phyloP scores from a whole-genome alignment of 2,113 vertebrate species.

The Cettia cetti region DNA sequence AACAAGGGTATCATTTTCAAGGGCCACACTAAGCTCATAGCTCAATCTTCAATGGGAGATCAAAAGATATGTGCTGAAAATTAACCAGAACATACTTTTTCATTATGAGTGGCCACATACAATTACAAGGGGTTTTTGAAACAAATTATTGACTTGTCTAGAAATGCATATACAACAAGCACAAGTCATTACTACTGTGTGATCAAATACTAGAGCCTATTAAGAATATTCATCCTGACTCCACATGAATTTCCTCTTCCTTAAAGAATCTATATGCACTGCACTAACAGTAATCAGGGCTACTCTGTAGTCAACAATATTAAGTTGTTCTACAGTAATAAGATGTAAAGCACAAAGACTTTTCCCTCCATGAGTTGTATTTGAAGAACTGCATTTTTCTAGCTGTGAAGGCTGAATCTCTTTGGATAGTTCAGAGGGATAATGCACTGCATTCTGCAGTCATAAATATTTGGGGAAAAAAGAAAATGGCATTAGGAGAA shows the following conservation, averaged over 20 bases:
- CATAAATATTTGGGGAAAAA: not conserved
- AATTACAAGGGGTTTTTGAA: not conserved
- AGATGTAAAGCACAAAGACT: not conserved
- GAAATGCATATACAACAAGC: not conserved
- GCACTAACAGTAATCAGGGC: not conserved
- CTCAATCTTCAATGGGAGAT: not conserved
- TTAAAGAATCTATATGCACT: not conserved
- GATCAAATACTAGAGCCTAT: not conserved
- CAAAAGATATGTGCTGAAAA: not conserved
- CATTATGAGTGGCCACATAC: not conserved
- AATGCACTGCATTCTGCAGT: not conserved
- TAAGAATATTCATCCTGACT: not conserved
- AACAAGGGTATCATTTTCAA: not conserved
- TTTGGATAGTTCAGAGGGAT: not conserved
- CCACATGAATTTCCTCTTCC: not conserved
- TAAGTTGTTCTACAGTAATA: not conserved
- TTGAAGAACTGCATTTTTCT: not conserved
- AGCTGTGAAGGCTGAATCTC: not conserved
- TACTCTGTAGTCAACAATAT: rapidly evolving
- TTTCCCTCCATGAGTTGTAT: not conserved
- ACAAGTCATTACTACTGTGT: not conserved
- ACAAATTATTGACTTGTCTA: conserved; percentile 1
- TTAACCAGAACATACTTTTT: conserved; percentile 25
- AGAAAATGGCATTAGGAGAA: not conserved
- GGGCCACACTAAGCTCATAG: not conserved